Base-by-base conservation (phyloP, 2,888 invertebrate genomes). In the Chrysolina oricalcia region DNA sequence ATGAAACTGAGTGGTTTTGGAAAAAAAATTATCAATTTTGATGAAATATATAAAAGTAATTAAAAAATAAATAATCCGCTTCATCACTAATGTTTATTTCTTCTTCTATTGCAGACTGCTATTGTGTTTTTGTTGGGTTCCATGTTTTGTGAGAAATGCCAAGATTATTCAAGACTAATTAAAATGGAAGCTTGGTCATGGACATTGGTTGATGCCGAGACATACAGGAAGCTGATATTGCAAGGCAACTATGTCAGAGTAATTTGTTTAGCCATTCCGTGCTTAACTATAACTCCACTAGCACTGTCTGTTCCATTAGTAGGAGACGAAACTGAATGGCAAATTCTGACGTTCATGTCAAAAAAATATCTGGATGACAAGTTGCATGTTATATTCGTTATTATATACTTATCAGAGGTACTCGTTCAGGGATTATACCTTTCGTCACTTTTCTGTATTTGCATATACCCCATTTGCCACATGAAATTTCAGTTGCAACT, bases 301-400 rank as follows among this genome's bases (percentile, higher is more conserved):
- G 10, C 23, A 21, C 23, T 56, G 3, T 13, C 15, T 15, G 1
- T n/a, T n/a, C 59, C 59, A 27, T 0, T 59, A n/a, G 1, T 59
- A 59, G 59, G 59, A 59, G 59, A 27, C 13, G 59, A 59, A n/a
- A 13, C 13, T 5, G 59, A 59, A 13, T 59, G 59, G 59, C 59
- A 59, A 27, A n/a, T 59, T 10, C 6, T n/a, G 8, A 27, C 9
- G 13, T 59, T 35, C 0, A 59, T 59, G 5, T 15, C 17, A n/a
- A 35, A 59, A 1, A n/a, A 59, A 59, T 59, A 59, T 35, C 9
- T 13, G 10, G 21, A 19, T 13, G 23, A 27, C 23, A 10, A 10
- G 27, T n/a, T n/a, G 59, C 13, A 56, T 15, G 6, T 35, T 35
- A 4, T 59, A 59, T 59, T 19, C 10, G 23, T 59, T 5, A 59